Conservation (phyloP, 2,797 vertebrate genomes). For the Onychomys leucogaster region DNA sequence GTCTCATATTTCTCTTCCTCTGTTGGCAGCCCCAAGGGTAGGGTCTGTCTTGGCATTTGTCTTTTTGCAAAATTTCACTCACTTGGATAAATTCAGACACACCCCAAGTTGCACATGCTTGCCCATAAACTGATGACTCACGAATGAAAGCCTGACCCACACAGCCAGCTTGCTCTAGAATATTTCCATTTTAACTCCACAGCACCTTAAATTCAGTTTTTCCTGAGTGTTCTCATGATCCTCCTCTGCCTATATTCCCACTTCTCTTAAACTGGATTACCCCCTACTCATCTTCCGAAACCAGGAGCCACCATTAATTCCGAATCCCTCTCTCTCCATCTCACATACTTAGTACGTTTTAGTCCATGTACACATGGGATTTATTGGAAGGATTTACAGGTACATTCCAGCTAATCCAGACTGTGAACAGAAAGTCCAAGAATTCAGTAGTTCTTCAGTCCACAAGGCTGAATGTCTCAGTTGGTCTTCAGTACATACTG, state of each 20-base stretch:
- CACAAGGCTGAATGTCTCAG: neutral
- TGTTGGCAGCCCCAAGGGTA: neutral
- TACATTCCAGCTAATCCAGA: neutral
- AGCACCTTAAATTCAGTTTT: neutral
- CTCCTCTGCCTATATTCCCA: neutral
- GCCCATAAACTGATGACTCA: neutral
- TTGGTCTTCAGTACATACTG: neutral
- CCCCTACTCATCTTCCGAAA: neutral
- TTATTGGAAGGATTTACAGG: neutral
- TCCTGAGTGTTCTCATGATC: neutral
- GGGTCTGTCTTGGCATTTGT: neutral
- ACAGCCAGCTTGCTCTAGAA: neutral
- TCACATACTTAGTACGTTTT: neutral
- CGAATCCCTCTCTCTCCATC: neutral
- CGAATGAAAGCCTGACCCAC: neutral
- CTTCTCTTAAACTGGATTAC: neutral
- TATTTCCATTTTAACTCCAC: neutral
- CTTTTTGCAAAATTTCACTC: neutral
- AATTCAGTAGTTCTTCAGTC: neutral
- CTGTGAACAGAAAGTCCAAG: neutral
- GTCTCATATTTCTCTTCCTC: neutral
- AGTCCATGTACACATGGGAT: neutral
- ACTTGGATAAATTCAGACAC: neutral
- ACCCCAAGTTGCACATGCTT: neutral
- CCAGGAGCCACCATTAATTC: neutral